Percentiles rank a stretch among this genome's conserved stretches.
Conservation (phyloP, 2,888 invertebrate species). For the Pandemis heparana region DNA sequence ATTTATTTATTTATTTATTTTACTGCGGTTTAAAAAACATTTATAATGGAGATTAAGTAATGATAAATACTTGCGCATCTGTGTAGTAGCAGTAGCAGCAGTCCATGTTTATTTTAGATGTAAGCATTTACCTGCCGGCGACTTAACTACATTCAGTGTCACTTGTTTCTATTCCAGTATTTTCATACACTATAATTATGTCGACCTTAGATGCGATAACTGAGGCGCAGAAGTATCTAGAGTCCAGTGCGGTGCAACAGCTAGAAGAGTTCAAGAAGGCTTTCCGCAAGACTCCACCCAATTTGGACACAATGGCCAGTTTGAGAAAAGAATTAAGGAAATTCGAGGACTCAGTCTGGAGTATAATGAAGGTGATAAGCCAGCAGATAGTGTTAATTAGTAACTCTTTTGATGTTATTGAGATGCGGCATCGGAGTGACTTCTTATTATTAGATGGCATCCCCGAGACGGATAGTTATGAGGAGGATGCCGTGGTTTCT, state of each 20-base stretch:
- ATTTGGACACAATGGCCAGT: neutral
- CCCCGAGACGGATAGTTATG: neutral
- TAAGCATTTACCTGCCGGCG: neutral
- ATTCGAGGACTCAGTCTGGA: conserved; percentile 1
- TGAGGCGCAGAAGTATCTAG: conserved; percentile 3
- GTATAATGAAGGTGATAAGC: conserved; percentile 3
- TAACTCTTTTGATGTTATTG: neutral
- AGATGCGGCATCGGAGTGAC: conserved; percentile 2
- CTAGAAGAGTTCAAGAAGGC: conserved; percentile 3
- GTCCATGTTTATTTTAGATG: neutral
- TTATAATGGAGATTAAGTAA: too few relatives aligned
- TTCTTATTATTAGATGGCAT: neutral
- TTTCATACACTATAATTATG: conserved; percentile 14
- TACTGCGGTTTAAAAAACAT: too few relatives aligned
- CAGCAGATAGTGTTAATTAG: conserved; percentile 1
- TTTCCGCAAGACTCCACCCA: neutral
- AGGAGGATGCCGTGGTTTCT: neutral
- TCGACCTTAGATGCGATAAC: conserved; percentile 6
- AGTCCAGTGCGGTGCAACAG: neutral
- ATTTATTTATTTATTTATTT: too few relatives aligned
- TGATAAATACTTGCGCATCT: too few relatives aligned
- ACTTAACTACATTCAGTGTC: neutral
- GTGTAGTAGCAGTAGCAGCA: neutral
- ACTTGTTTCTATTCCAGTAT: conserved; percentile 6
- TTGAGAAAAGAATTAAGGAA: neutral